A percentile compares a stretch with the other conserved stretches of the same genome.
Evolutionary conservation across 2,113 vertebrate genomes (phyloP).

Genomic region (Eublepharis macularius): DNA sequence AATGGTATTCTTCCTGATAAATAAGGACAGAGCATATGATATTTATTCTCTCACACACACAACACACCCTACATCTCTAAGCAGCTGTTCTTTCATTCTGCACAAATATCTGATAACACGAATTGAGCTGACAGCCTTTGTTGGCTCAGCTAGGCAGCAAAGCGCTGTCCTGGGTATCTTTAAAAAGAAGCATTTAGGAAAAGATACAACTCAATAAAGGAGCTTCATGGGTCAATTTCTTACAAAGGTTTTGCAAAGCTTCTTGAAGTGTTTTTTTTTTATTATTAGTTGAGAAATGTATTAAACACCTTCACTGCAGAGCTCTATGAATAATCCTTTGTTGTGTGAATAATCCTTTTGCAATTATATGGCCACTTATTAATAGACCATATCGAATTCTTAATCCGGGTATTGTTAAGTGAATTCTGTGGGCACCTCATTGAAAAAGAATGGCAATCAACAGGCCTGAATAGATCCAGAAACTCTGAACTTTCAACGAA

Average conservation of each 20-base stretch:
- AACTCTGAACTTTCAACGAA: neutral
- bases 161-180: neutral
- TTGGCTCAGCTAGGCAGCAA: neutral
- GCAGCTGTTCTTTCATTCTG: neutral
- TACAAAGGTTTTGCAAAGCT: slow-evolving; percentile 11
- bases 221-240: neutral
- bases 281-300: neutral
- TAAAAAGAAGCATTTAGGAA: slow-evolving; percentile 2
- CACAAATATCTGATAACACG: neutral
- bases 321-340: slow-evolving; percentile 25
- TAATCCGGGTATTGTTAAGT: slow-evolving; percentile 35
- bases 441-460: slow-evolving; percentile 11
- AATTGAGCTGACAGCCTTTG: neutral
- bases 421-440: slow-evolving; percentile 3
- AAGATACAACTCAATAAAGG: slow-evolving; percentile 11
- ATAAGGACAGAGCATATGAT: no score
- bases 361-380: neutral
- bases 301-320: slow-evolving; percentile 23
- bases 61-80: neutral
- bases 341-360: slow-evolving; percentile 4
- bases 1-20: no score
- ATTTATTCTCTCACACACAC: no score
- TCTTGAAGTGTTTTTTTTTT: slow-evolving; percentile 25
- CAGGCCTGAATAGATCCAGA: neutral
- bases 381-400: fast-evolving